Percentiles rank a stretch among this genome's conserved stretches.
Evolutionary conservation across 2,113 vertebrate genomes (phyloP).

Genomic region (Mohoua ochrocephala): DNA sequence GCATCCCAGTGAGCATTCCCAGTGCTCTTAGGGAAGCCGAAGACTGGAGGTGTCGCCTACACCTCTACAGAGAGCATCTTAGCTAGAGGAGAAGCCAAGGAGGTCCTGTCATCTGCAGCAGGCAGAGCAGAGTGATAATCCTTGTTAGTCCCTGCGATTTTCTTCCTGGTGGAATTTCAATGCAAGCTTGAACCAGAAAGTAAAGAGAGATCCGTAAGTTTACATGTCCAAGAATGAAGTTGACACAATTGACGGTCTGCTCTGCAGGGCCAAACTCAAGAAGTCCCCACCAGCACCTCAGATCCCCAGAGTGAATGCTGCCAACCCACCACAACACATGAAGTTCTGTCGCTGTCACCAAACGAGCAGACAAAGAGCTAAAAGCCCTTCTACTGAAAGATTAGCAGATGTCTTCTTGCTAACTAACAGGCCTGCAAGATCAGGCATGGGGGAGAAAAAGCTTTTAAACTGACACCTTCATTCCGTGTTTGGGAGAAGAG

Average conservation of each 20-base stretch:
- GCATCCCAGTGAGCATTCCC: neutral
- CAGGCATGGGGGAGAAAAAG: neutral
- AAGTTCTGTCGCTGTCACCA: neutral
- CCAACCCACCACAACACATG: neutral
- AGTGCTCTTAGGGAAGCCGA: neutral
- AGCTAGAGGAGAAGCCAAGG: neutral
- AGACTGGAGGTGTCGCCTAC: neutral
- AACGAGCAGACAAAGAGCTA: neutral
- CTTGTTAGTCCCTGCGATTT: neutral
- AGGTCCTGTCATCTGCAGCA: neutral
- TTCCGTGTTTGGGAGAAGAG: neutral
- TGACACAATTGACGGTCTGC: neutral
- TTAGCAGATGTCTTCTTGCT: neutral
- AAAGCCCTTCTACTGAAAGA: neutral
- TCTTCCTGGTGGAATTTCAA: neutral
- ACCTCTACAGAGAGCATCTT: neutral
- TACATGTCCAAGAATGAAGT: neutral
- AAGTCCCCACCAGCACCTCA: neutral
- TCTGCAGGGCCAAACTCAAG: neutral
- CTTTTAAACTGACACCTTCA: neutral
- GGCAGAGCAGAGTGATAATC: neutral
- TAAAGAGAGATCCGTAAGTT: neutral
- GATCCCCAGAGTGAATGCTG: neutral
- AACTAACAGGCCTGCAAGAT: neutral
- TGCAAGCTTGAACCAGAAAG: neutral